Conservation (phyloP, 2,113 vertebrate genomes). For the Rissa tridactyla region DNA sequence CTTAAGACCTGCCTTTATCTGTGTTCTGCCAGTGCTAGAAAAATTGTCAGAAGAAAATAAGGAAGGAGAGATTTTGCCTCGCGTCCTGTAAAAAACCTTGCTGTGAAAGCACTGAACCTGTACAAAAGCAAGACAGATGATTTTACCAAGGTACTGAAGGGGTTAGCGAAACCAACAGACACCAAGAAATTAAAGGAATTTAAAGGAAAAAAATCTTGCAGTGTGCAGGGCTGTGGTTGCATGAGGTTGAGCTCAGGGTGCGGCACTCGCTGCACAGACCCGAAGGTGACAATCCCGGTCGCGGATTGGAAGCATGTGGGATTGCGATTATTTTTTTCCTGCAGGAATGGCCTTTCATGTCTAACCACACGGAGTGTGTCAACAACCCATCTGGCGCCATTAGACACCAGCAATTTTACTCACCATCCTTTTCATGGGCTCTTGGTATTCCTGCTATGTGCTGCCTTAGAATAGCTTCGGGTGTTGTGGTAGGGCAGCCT, state of each 20-base stretch:
- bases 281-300: conserved; percentile 43
- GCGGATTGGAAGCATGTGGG: conserved; percentile 36
- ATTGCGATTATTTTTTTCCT: conserved; percentile 15
- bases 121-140: accelerated
- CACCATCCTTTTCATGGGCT: conserved; percentile 28
- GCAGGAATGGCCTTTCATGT: conserved; percentile 61
- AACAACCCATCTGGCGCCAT: conserved; percentile 52
- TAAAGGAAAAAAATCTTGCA: accelerated
- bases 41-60: background rate
- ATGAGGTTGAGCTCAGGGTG: background rate
- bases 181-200: background rate
- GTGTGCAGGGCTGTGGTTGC: background rate
- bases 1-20: background rate
- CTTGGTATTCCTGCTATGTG: conserved; percentile 65
- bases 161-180: background rate
- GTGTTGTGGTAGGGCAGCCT: background rate
- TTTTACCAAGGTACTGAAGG: background rate
- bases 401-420: conserved; percentile 35
- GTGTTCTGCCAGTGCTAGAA: background rate
- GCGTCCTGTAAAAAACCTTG: background rate
- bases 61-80: background rate
- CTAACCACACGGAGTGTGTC: conserved; percentile 63
- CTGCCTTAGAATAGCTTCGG: conserved; percentile 38
- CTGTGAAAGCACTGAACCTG: accelerated
- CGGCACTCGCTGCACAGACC: background rate